Conservation (phyloP, 2,888 invertebrate species). For the Xestia xanthographa region DNA sequence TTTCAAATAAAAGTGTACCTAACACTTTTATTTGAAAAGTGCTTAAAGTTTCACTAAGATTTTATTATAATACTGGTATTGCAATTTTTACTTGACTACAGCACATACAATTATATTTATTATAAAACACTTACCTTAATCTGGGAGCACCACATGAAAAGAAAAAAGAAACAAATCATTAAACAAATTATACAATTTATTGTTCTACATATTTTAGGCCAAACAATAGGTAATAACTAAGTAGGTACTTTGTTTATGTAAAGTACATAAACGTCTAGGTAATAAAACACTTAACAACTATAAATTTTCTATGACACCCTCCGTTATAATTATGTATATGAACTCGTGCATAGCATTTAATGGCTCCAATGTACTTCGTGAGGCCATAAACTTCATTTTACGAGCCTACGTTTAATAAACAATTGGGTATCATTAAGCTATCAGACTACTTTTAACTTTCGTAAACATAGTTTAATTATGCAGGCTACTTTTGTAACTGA, state of each 20-base stretch:
- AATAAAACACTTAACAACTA: constrained; percentile 45
- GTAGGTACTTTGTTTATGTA: neutral
- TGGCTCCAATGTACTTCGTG: constrained; percentile 47
- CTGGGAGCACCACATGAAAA: constrained; percentile 54
- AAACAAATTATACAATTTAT: neutral
- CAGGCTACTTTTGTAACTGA: constrained; percentile 9
- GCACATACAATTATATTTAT: no score
- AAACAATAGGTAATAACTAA: neutral
- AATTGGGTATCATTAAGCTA: constrained; percentile 51
- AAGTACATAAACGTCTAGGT: constrained; percentile 1
- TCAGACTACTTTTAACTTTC: constrained; percentile 45
- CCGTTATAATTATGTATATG: constrained; percentile 33
- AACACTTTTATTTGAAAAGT: no score
- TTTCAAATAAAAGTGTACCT: no score
- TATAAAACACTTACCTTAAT: constrained; percentile 57
- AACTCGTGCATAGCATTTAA: constrained; percentile 51
- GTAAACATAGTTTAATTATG: constrained; percentile 43
- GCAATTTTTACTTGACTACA: no score
- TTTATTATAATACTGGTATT: no score
- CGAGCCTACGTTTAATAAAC: constrained; percentile 61
- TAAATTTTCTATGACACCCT: constrained; percentile 23
- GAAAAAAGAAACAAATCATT: constrained; percentile 23
- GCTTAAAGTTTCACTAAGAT: no score
- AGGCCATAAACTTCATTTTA: constrained; percentile 64
- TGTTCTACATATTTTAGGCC: neutral